Conservation (phyloP, 23 tunicate genomes). For the Oikopleura albicans region DNA sequence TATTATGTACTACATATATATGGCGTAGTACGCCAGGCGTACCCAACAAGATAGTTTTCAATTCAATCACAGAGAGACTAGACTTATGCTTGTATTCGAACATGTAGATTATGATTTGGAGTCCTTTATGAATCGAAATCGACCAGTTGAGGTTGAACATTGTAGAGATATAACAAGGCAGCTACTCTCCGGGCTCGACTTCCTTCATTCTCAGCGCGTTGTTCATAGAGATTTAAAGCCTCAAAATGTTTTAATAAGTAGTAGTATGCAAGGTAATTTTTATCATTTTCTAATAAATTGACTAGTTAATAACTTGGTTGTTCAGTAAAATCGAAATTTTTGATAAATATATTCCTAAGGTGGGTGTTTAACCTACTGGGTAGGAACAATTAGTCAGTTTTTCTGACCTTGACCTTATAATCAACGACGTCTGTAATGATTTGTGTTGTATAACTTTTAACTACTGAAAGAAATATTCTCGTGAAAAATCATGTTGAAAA, state of each 20-base stretch:
- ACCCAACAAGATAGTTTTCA: neutral
- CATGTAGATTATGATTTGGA: neutral
- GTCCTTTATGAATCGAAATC: neutral
- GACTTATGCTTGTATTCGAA: neutral
- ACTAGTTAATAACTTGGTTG: too few relatives aligned
- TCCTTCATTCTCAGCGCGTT: neutral
- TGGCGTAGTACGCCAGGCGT: neutral
- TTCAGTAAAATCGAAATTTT: too few relatives aligned
- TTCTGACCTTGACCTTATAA: too few relatives aligned
- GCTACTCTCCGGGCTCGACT: neutral
- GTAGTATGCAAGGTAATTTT: neutral
- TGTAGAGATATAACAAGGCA: slow-evolving; percentile 20
- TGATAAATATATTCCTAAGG: too few relatives aligned
- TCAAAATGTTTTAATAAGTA: neutral
- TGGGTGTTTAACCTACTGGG: too few relatives aligned
- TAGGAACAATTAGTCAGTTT: too few relatives aligned
- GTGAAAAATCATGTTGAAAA: too few relatives aligned
- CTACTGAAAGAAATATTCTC: too few relatives aligned
- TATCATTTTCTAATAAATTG: too few relatives aligned
- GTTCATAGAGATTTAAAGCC: neutral
- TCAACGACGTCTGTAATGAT: too few relatives aligned
- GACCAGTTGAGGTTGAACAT: slow-evolving; percentile 21
- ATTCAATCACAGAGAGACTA: neutral
- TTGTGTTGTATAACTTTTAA: too few relatives aligned
- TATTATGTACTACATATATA: too few relatives aligned